These are phyloP conservation scores for Dastarcus helophoroides DNA, from an alignment of 2,888 invertebrate species.

Conservation along the genomic window DNA sequence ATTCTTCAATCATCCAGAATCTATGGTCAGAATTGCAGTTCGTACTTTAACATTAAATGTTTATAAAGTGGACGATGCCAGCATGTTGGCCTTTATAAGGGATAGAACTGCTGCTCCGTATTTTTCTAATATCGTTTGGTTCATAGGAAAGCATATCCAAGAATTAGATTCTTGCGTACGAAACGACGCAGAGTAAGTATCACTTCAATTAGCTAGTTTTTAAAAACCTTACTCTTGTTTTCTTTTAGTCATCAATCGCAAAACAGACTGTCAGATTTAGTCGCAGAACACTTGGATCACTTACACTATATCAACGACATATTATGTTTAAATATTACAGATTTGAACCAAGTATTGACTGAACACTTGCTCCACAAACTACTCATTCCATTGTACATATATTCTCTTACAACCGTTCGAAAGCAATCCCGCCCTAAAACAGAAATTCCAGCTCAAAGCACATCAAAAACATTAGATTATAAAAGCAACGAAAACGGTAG, in stretches of 20 bases:
- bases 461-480: constrained; percentile 53
- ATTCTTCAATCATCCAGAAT: constrained; percentile 97
- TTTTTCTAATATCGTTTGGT: constrained; percentile 98
- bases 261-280: constrained; percentile 81
- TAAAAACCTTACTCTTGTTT: constrained; percentile 14
- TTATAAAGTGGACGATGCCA: constrained; percentile 84
- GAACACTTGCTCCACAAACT: constrained; percentile 90
- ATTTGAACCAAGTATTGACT: constrained; percentile 85
- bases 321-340: constrained; percentile 79
- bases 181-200: constrained; percentile 86
- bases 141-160: constrained; percentile 94
- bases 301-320: constrained; percentile 96
- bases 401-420: constrained; percentile 66
- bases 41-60: constrained; percentile 95
- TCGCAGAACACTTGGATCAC: constrained; percentile 95
- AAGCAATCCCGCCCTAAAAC: constrained; percentile 7
- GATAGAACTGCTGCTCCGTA: constrained; percentile 96
- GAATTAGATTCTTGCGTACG: constrained; percentile 91
- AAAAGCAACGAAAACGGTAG: constrained; percentile 36
- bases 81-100: constrained; percentile 90
- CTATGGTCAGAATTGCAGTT: constrained; percentile 98
- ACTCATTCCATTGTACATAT: constrained; percentile 86
- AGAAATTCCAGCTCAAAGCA: constrained; percentile 50
- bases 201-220: not conserved
- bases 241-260: constrained; percentile 76